Base-by-base conservation (phyloP, 2,888 invertebrate species). In the Agonum fuliginosum region DNA sequence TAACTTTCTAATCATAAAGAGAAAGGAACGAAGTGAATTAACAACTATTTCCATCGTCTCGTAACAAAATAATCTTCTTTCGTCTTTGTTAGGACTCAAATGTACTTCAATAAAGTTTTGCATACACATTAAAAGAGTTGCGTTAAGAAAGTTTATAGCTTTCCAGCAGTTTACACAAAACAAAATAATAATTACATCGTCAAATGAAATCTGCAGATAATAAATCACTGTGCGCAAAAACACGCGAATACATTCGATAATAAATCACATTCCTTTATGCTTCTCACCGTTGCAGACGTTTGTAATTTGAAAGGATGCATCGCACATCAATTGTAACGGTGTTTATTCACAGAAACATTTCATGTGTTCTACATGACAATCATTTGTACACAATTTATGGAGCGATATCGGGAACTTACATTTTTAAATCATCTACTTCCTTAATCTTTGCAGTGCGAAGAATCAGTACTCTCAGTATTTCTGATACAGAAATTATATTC, bases 101-200 rank as follows among this genome's bases (percentile, higher is more conserved):
- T 19, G 10, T 24, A 30, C 24, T 24, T 58, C 54, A 58, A 2
- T 58, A 24, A 24, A 27, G 30, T 5, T 27, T 10, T 58, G 27
- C 54, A 27, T 30, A 30, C 30, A 5, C 30, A 30, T 30, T 30
- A 30, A 30, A 6, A 27, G 12, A 17, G 48, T 48, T 48, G 20
- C 1, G 20, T 20, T 6, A 62, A 8, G 30, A 62, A 17, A 62
- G 58, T 54, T 62, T 62, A 62, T 62, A 27, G 58, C 58, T 62
- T 62, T 62, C 17, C 54, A 58, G n/a, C 54, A 58, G 27, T 58
- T 58, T 58, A 58, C 27, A 27, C 54, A 3, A 27, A 62, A 62
- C 58, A 62, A 62, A 62, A 62, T 62, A 62, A 62, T 62, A 62
- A 62, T 62, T 62, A 62, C 58, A 58, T 14, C 58, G 30, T 62